Conservation (phyloP, 2,888 invertebrate species). For the Pomacea canaliculata region DNA sequence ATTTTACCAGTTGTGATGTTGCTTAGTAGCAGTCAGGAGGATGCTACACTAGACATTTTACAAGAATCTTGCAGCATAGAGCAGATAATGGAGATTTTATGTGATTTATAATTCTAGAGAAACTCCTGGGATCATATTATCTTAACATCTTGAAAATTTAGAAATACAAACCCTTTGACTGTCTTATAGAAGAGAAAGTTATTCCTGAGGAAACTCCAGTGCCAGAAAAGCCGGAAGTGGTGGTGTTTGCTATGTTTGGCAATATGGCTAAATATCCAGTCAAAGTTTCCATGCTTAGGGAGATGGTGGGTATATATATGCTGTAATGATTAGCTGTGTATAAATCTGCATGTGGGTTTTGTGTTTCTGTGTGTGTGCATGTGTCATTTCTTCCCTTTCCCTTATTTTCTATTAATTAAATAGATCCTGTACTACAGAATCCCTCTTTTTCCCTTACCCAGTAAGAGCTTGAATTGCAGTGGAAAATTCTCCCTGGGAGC, state of each 20-base stretch:
- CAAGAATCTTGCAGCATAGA: too few relatives aligned
- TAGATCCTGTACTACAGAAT: too few relatives aligned
- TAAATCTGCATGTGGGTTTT: too few relatives aligned
- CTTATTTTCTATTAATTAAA: too few relatives aligned
- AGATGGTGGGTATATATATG: slow-evolving; percentile 59
- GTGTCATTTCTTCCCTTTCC: too few relatives aligned
- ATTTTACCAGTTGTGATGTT: background rate
- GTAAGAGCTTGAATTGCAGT: too few relatives aligned
- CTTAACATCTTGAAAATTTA: background rate
- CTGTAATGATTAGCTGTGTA: background rate
- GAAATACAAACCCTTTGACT: background rate
- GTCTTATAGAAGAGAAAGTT: slow-evolving; percentile 50
- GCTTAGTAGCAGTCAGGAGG: too few relatives aligned
- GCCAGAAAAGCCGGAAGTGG: slow-evolving; percentile 67
- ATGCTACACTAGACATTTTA: too few relatives aligned
- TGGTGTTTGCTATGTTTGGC: slow-evolving; percentile 67
- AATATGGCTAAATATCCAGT: slow-evolving; percentile 65
- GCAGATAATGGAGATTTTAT: background rate
- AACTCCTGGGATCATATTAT: background rate
- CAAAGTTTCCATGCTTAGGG: slow-evolving; percentile 64
- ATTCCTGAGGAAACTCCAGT: slow-evolving; percentile 55
- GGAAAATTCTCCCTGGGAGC: too few relatives aligned
- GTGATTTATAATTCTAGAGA: background rate
- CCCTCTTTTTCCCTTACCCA: too few relatives aligned
- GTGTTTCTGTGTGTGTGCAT: too few relatives aligned